phyloP scores from a whole-genome alignment of 1,140 invertebrate genomes.

The Drosophila tristis region DNA sequence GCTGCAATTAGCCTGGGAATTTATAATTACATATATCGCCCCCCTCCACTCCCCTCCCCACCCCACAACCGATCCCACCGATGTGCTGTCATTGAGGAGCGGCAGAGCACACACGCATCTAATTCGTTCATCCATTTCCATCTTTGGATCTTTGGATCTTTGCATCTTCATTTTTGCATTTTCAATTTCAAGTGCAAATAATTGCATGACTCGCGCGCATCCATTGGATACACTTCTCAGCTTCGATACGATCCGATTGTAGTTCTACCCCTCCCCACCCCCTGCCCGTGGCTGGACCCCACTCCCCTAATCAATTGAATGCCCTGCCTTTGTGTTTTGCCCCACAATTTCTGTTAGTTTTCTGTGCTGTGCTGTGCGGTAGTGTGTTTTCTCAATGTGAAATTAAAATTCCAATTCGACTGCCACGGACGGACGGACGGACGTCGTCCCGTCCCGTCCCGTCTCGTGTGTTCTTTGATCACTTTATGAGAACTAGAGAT shows the following conservation, averaged over 20 bases:
- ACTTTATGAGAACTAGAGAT: constrained; percentile 34
- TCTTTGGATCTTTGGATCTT: constrained; percentile 38
- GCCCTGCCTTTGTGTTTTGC: constrained; percentile 70
- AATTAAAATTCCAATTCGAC: constrained; percentile 78
- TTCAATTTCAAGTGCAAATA: constrained; percentile 64
- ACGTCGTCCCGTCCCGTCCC: constrained; percentile 1
- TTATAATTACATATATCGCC: constrained; percentile 42
- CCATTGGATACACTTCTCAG: constrained; percentile 53
- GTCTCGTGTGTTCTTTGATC: constrained; percentile 55
- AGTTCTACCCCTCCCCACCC: not conserved
- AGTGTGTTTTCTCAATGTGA: constrained; percentile 63
- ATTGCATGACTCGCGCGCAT: constrained; percentile 46
- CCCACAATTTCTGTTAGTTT: constrained; percentile 37
- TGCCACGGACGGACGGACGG: not conserved
- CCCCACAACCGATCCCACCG: constrained; percentile 33
- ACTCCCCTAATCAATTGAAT: constrained; percentile 70
- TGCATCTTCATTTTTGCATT: constrained; percentile 10
- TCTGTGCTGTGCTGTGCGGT: constrained; percentile 13
- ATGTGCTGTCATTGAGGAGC: constrained; percentile 1
- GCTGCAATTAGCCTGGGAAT: constrained; percentile 70
- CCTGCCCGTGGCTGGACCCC: constrained; percentile 2
- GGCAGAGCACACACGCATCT: constrained; percentile 22
- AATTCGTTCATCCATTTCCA: constrained; percentile 13
- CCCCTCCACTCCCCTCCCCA: constrained; percentile 21
- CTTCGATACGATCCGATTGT: constrained; percentile 16